Evolutionary conservation across 37 sponge, comb jelly and placozoan genomes (phyloP), one percentile per base, ranked within the genome.

Genomic region (Petrosia ficiformis): DNA sequence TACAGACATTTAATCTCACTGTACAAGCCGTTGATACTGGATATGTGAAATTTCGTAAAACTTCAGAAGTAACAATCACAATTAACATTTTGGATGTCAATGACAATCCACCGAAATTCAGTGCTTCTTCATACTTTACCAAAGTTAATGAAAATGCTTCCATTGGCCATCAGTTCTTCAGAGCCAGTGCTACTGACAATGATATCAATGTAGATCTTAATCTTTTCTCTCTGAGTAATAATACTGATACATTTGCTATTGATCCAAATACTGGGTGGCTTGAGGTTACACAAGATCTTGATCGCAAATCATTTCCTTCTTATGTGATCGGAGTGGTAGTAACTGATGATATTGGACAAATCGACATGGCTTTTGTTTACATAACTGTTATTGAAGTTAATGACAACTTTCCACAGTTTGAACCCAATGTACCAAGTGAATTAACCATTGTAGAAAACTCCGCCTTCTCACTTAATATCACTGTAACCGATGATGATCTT

Each of bases 21-120:
- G 64, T 90, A 5, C 19, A 1, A 28, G 93, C 86, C 6, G 36
- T 54, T 30, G 94, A 93, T 63, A 52, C 43, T 3, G 80, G 70
- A 2, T 41, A 79, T 32, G 36, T 39, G 10, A 21, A 68, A 22
- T 80, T 80, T 40, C 28, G 71, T 4, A 86, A 33, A 37, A 75
- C 80, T 14, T 31, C 75, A 14, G 42, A 58, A 11, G 2, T 44
- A 24, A 38, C 21, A 28, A 16, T 63, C 44, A 41, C 32, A 1
- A 80, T 83, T 39, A 34, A 3, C 11, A 74, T 89, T 43, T 1
- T 3, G 0, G 84, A 89, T 29, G 57, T 28, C 28, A 89, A 83
- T 67, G 84, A 84, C 44, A 83, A 88, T 57, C 1, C 69, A 48
- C 89, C 89, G 36, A 38, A 56, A 0, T 78, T 88, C 65, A 39